Evolutionary conservation across 2,888 invertebrate species (phyloP), one percentile per base, ranked within the genome.

Genomic region (Itoplectis maculator): DNA sequence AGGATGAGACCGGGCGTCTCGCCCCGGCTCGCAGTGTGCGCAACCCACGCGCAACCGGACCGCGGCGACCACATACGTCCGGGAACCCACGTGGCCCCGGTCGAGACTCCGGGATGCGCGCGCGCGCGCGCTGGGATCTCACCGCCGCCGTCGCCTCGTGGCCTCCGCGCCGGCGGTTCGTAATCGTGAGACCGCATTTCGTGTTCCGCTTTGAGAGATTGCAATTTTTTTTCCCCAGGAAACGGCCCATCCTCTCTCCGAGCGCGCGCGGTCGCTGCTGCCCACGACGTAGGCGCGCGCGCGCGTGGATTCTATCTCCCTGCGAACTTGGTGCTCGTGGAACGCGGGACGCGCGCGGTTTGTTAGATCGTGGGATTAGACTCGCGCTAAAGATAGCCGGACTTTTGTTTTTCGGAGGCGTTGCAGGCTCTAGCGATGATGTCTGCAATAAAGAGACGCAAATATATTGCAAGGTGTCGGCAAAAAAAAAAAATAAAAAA

Each of bases 1-100:
- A 85, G 79, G 85, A 85, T 77, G 79, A 77, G 76, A 77, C 83
- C 79, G 61, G 4, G 40, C 61, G 51, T 3, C 3, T 5, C 29
- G 76, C 73, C 35, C 61, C 72, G 72, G 61, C 40, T 79, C 54
- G 47, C 56, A 54, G 59, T 72, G 76, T 51, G 80, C 49, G 86
- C 86, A 86, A 85, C 84, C 88, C 85, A 86, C 86, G 84, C 82
- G n/a, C 82, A 82, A 82, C 75, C 81, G 79, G 79, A 81, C 82
- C 77, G n/a, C n/a, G 66, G 81, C 83, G 84, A 86, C 85, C 85
- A 83, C 85, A 84, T 85, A 86, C 85, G 86, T 87, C 87, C 87
- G 87, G 87, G 85, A 87, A 87, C 86, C 87, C 86, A 85, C 86
- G 82, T 83, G 86, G 81, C 74, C 82, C 29, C 29, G 29, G 29